Percentiles rank a stretch among this genome's conserved stretches.
phyloP scores from a whole-genome alignment of 2,113 vertebrate species.

The Meleagris gallopavo region DNA sequence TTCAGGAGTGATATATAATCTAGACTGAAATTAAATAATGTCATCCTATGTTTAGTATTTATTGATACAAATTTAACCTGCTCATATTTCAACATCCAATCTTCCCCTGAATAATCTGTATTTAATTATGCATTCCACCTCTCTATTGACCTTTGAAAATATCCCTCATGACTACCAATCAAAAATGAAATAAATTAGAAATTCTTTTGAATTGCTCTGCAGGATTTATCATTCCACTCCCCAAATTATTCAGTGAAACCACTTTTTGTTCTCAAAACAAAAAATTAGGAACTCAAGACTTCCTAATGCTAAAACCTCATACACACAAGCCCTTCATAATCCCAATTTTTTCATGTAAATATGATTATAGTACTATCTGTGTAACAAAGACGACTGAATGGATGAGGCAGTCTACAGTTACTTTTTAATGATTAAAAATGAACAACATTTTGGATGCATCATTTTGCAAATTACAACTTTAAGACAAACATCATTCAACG shows the following conservation, averaged over 20 bases:
- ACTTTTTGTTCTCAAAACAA: background rate
- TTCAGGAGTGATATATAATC: slow-evolving; percentile 58
- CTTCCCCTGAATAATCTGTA: slow-evolving; percentile 49
- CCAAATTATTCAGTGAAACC: background rate
- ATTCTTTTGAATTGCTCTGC: slow-evolving; percentile 16
- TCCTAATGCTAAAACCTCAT: background rate
- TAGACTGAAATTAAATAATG: slow-evolving; percentile 62
- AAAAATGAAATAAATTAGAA: slow-evolving; percentile 56
- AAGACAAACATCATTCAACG: background rate
- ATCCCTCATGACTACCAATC: slow-evolving; percentile 58
- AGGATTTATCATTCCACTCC: slow-evolving; percentile 30
- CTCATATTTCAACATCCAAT: slow-evolving; percentile 66
- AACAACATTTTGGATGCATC: background rate
- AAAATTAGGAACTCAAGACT: no score
- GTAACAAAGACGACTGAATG: background rate
- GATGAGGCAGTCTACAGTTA: background rate
- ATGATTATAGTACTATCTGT: background rate
- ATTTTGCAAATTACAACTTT: background rate
- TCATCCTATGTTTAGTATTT: slow-evolving; percentile 68
- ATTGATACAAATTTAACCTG: slow-evolving; percentile 71
- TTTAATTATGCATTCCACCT: slow-evolving; percentile 73
- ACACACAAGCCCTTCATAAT: background rate
- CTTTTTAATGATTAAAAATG: background rate
- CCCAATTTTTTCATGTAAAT: background rate
- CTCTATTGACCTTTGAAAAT: slow-evolving; percentile 71